Conservation (phyloP, 2,113 vertebrate genomes). For the Choloepus hoffmanni region DNA sequence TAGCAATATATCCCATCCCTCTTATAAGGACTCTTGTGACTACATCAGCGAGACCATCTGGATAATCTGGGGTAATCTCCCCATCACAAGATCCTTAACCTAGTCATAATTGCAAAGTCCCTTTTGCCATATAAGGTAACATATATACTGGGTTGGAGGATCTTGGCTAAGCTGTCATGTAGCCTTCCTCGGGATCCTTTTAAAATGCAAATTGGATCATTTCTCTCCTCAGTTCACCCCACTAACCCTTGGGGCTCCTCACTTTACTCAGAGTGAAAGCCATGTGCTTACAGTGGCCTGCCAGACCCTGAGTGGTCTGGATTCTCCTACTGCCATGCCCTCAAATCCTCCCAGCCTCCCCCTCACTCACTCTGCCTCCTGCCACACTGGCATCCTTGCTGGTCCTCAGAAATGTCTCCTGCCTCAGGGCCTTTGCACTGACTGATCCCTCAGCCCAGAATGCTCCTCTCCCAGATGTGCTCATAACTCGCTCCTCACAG, state of each 20-base stretch:
- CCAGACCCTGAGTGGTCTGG: not conserved
- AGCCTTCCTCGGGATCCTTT: no score
- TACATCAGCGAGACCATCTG: no score
- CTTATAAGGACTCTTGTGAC: no score
- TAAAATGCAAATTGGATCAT: no score
- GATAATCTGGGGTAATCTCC: no score
- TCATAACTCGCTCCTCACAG: not conserved
- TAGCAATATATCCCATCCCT: no score
- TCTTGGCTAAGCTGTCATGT: no score
- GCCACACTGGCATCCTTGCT: not conserved
- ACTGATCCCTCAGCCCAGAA: not conserved
- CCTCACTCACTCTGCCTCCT: not conserved
- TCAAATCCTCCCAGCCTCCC: not conserved
- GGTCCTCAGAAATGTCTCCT: not conserved
- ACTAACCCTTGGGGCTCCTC: not conserved
- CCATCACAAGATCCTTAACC: no score
- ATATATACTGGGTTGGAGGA: no score
- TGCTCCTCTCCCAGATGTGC: not conserved
- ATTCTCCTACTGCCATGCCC: not conserved
- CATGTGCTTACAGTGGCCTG: not conserved
- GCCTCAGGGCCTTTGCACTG: not conserved
- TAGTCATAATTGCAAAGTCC: no score
- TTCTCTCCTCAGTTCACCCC: not conserved
- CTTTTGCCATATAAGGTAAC: no score
- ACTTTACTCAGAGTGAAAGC: not conserved